Evolutionary conservation across 2,113 vertebrate genomes (phyloP).

Genomic region (Herpetotheres cachinnans): DNA sequence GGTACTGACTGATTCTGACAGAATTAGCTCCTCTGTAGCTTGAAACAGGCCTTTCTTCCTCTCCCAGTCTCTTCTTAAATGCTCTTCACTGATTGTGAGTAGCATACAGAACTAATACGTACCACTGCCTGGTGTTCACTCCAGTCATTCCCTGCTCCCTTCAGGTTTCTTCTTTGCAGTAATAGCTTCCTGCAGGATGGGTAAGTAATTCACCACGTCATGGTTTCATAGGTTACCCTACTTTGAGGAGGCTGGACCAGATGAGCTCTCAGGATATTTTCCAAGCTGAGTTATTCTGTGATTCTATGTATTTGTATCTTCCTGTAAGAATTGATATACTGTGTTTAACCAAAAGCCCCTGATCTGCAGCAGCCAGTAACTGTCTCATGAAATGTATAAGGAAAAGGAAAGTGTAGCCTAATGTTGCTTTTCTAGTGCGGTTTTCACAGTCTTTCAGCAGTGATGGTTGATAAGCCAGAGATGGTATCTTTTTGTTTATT

Average conservation of each 20-base stretch:
- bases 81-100: background rate
- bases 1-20: background rate
- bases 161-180: background rate
- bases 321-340: background rate
- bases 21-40: background rate
- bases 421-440: background rate
- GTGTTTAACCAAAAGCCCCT: background rate
- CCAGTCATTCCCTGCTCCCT: background rate
- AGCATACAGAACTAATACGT: background rate
- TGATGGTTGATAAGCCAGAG: background rate
- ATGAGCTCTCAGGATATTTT: background rate
- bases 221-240: background rate
- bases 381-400: background rate
- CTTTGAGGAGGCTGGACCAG: background rate
- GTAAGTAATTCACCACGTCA: background rate
- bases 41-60: background rate
- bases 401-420: background rate
- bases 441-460: background rate
- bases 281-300: background rate
- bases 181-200: background rate
- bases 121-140: background rate
- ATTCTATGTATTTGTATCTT: background rate
- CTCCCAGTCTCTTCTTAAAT: background rate
- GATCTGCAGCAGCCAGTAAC: background rate
- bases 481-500: background rate